These are phyloP conservation scores for Amiota communis DNA, from an alignment of 2,888 invertebrate species.

Conservation along the genomic window DNA sequence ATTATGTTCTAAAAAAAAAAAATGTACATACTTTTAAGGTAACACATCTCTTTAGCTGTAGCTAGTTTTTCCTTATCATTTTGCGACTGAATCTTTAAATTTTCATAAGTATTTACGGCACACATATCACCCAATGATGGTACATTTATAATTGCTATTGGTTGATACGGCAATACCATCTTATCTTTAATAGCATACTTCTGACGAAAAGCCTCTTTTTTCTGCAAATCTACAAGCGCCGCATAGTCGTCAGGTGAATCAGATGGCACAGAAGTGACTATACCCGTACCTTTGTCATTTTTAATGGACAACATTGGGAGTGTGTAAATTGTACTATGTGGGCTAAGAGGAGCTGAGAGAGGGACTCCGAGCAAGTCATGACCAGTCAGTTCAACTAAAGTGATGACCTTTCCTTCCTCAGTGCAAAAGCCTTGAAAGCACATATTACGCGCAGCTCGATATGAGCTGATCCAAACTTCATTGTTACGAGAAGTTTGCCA, in stretches of 20 bases:
- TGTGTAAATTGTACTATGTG: constrained; percentile 88
- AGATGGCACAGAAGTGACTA: constrained; percentile 98
- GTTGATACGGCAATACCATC: constrained; percentile 78
- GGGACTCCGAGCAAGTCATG: constrained; percentile 87
- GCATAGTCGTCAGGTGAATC: constrained; percentile 99
- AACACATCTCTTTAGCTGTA: constrained; percentile 96
- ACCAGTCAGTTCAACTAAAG: constrained; percentile 81
- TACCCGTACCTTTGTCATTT: constrained; percentile 97
- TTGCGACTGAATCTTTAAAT: constrained; percentile 96
- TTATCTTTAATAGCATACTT: constrained; percentile 86
- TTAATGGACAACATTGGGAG: constrained; percentile 98
- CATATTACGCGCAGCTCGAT: constrained; percentile 95
- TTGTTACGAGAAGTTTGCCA: constrained; percentile 80
- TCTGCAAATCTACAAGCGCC: constrained; percentile 94
- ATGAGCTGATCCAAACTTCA: constrained; percentile 91
- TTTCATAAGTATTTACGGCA: constrained; percentile 88
- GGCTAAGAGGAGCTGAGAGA: constrained; percentile 88
- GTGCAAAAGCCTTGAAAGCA: constrained; percentile 92
- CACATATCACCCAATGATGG: constrained; percentile 90
- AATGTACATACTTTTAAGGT: constrained; percentile 75
- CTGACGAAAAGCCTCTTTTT: constrained; percentile 92
- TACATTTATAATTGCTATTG: constrained; percentile 92
- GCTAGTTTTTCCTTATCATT: constrained; percentile 95
- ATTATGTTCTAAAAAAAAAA: background rate
- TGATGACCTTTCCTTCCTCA: constrained; percentile 84